These are phyloP conservation scores for Cyclopterus lumpus DNA, from an alignment of 2,797 vertebrate species.

Conservation along the genomic window DNA sequence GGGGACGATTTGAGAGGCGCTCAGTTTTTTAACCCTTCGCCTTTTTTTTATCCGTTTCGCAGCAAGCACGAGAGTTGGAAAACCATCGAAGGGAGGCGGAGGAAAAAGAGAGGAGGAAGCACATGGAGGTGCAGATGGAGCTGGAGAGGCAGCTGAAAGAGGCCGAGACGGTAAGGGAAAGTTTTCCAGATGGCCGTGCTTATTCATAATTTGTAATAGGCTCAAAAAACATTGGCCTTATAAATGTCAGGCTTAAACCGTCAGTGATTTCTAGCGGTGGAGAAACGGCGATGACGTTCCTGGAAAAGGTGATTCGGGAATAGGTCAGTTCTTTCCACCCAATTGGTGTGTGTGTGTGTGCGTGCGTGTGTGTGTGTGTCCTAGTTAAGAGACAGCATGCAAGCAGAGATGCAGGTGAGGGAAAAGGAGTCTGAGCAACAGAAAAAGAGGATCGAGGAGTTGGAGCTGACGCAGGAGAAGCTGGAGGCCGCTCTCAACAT, in stretches of 20 bases:
- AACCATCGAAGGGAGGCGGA: slow-evolving; percentile 72
- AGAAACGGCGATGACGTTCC: slow-evolving; percentile 35
- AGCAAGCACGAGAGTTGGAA: slow-evolving; percentile 80
- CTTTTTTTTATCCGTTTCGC: slow-evolving; percentile 6
- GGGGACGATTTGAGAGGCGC: background rate
- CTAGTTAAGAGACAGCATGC: slow-evolving; percentile 79
- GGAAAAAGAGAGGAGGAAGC: slow-evolving; percentile 72
- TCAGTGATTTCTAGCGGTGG: slow-evolving; percentile 37
- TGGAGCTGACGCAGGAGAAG: slow-evolving; percentile 82
- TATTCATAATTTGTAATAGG: slow-evolving; percentile 39
- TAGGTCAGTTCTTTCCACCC: slow-evolving; percentile 46
- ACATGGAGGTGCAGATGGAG: slow-evolving; percentile 80
- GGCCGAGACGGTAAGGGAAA: slow-evolving; percentile 71
- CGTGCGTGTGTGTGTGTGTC: slow-evolving; percentile 21
- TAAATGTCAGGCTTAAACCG: slow-evolving; percentile 49
- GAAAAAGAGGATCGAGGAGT: slow-evolving; percentile 81
- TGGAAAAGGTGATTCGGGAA: slow-evolving; percentile 55
- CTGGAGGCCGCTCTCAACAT: slow-evolving; percentile 82
- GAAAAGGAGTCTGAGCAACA: slow-evolving; percentile 80
- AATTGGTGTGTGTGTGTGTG: background rate
- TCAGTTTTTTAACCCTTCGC: background rate
- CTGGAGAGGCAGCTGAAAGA: slow-evolving; percentile 80
- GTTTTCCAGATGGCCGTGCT: slow-evolving; percentile 17
- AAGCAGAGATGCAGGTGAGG: slow-evolving; percentile 80
- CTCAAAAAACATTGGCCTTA: slow-evolving; percentile 42